These are phyloP conservation scores for Lepilemur septentrionalis DNA, from an alignment of 2,797 vertebrate genomes.

Conservation along the genomic window DNA sequence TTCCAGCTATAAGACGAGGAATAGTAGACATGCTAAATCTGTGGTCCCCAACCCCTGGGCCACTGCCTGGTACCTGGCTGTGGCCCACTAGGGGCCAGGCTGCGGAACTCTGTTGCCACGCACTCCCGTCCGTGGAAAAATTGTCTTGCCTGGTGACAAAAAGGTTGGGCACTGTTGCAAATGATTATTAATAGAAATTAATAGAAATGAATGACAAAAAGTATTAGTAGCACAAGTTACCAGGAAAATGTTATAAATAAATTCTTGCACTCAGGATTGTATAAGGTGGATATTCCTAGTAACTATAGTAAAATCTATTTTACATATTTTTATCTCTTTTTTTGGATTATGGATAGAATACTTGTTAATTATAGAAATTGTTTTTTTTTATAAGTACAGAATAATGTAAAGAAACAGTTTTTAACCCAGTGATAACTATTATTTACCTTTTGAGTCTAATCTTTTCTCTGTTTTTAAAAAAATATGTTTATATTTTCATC, in stretches of 20 bases:
- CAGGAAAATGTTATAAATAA: background rate
- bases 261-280: conserved; percentile 74
- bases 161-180: background rate
- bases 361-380: background rate
- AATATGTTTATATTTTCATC: background rate
- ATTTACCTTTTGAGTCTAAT: background rate
- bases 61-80: too few relatives aligned
- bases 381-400: background rate
- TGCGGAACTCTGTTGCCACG: too few relatives aligned
- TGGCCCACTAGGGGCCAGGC: too few relatives aligned
- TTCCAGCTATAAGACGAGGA: background rate
- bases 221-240: background rate
- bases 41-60: too few relatives aligned
- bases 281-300: conserved; percentile 77
- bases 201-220: background rate
- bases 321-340: background rate
- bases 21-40: background rate
- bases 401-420: background rate
- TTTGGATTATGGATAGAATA: background rate
- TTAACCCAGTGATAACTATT: background rate
- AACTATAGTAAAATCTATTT: conserved; percentile 34
- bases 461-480: background rate
- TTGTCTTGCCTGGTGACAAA: too few relatives aligned
- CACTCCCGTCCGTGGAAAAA: too few relatives aligned
- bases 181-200: conserved; percentile 20